Conservation (phyloP, 1,140 invertebrate genomes). For the Pogonomyrmex californicus region DNA sequence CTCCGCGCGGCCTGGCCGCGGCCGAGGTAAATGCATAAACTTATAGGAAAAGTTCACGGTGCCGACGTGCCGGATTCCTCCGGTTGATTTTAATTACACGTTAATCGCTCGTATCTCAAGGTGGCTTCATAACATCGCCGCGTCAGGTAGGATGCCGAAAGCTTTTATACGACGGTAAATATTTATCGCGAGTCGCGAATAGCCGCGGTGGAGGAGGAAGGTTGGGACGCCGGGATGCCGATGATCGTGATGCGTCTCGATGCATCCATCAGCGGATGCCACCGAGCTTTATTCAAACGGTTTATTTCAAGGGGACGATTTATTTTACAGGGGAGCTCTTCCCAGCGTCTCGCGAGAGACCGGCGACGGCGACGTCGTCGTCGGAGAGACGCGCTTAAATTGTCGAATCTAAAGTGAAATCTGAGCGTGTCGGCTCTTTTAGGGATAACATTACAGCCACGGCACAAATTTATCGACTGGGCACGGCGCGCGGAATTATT, state of each 20-base stretch:
- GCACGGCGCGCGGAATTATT: slow-evolving; percentile 6
- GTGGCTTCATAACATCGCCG: slow-evolving; percentile 18
- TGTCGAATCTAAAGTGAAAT: slow-evolving; percentile 35
- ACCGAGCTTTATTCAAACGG: slow-evolving; percentile 16
- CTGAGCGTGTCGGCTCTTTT: not conserved
- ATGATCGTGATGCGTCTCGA: not conserved
- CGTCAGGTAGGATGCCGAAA: slow-evolving; percentile 4
- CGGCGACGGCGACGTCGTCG: not conserved
- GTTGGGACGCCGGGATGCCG: not conserved
- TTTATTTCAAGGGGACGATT: not conserved
- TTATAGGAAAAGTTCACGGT: slow-evolving; percentile 44
- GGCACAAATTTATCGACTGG: slow-evolving; percentile 12
- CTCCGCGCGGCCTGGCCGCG: not conserved
- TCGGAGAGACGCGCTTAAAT: not conserved
- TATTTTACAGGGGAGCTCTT: no score
- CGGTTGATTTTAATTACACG: slow-evolving; percentile 56
- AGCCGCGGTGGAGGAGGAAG: not conserved
- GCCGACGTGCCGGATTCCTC: slow-evolving; percentile 35
- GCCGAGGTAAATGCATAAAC: slow-evolving; percentile 35
- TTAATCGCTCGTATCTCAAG: slow-evolving; percentile 44
- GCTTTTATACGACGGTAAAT: slow-evolving; percentile 20
- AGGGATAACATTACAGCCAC: not conserved
- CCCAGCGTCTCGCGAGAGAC: not conserved
- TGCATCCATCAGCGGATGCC: slow-evolving; percentile 3
- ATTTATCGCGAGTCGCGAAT: not conserved